A percentile compares a stretch with the other conserved stretches of the same genome.
Conservation (phyloP, 2,113 vertebrate species). For the Myiopsitta monachus region DNA sequence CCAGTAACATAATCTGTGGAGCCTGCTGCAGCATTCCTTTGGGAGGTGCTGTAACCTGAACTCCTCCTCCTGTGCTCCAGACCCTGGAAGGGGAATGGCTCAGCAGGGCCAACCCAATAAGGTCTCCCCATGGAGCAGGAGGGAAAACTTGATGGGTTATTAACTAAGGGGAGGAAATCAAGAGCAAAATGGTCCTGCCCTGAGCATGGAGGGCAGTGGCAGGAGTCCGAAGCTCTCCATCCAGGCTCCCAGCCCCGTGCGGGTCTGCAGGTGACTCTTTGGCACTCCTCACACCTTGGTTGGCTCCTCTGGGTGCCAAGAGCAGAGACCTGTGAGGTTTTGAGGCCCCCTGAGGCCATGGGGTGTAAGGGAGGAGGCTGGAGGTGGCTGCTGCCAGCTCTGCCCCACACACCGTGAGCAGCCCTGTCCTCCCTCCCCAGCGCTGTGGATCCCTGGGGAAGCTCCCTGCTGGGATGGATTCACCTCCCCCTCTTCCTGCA, state of each 20-base stretch:
- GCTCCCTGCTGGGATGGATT: neutral
- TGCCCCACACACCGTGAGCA: fast-evolving
- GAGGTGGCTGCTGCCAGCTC: neutral
- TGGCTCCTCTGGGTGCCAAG: neutral
- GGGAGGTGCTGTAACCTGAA: slow-evolving; percentile 58
- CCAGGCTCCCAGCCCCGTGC: neutral
- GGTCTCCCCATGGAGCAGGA: neutral
- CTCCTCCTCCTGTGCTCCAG: neutral
- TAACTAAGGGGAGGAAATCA: neutral
- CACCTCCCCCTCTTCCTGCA: slow-evolving; percentile 12
- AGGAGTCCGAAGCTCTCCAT: no score
- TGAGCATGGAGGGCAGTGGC: neutral
- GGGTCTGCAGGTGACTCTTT: neutral
- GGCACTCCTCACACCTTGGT: neutral
- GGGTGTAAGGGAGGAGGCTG: neutral
- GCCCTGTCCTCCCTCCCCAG: neutral
- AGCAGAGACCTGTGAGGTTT: neutral
- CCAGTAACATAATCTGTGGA: slow-evolving; percentile 34
- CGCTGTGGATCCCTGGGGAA: neutral
- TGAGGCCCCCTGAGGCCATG: neutral
- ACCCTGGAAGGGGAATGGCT: neutral
- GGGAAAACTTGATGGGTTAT: neutral
- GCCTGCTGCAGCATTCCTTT: slow-evolving; percentile 35
- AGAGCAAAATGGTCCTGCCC: neutral
- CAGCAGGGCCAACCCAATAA: neutral